Percentiles rank a stretch among this genome's conserved stretches.
Evolutionary conservation across 2,888 invertebrate genomes (phyloP).

Genomic region (Chrysomela aeneicollis): DNA sequence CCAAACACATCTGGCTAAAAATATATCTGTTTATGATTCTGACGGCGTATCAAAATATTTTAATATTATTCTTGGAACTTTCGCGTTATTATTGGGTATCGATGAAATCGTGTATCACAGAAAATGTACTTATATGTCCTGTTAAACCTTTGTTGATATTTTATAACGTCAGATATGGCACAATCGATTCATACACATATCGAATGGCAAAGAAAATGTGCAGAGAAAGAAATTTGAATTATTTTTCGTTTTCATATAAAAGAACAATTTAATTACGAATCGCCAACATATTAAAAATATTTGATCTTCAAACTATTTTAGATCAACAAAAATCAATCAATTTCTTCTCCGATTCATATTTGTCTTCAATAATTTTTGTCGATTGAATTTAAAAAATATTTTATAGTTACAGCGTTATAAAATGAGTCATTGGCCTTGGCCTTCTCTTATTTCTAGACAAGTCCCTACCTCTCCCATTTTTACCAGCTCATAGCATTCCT

Average conservation of each 20-base stretch:
- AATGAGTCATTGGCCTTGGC: not conserved
- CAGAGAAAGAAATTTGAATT: too few relatives aligned
- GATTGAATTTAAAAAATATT: too few relatives aligned
- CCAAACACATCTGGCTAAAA: conserved; percentile 40
- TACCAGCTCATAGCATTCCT: not conserved
- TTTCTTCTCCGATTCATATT: too few relatives aligned
- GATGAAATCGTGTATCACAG: conserved; percentile 22
- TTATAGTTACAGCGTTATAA: too few relatives aligned
- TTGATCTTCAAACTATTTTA: too few relatives aligned
- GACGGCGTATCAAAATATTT: conserved; percentile 40
- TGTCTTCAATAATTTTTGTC: too few relatives aligned
- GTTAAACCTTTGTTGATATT: conserved; percentile 23
- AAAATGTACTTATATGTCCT: conserved; percentile 29
- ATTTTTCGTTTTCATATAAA: too few relatives aligned
- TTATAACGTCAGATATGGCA: not conserved
- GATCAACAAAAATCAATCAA: too few relatives aligned
- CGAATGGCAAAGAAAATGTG: too few relatives aligned
- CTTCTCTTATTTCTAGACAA: not conserved
- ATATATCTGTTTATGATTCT: conserved; percentile 40
- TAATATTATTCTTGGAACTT: conserved; percentile 38
- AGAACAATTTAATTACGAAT: too few relatives aligned
- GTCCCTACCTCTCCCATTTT: not conserved
- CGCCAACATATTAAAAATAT: too few relatives aligned
- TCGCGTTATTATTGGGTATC: conserved; percentile 34
- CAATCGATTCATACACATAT: too few relatives aligned